A percentile compares a stretch with the other conserved stretches of the same genome.
Evolutionary conservation across 2,797 vertebrate species (phyloP).

Genomic region (Liasis olivaceus): DNA sequence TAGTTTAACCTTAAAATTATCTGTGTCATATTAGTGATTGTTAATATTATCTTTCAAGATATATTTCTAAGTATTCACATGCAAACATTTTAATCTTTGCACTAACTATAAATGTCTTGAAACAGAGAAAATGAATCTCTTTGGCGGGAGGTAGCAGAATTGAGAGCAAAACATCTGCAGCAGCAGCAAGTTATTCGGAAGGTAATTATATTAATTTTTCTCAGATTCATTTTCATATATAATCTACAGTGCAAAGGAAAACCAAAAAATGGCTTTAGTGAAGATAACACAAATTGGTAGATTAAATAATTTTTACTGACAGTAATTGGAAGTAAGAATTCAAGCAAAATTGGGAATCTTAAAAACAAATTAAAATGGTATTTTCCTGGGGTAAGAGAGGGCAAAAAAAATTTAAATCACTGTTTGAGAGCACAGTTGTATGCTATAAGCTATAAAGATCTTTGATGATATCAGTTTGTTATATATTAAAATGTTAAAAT

Average conservation of each 20-base stretch:
- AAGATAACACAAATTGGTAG: neutral
- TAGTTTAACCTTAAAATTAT: neutral
- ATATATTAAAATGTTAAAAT: neutral
- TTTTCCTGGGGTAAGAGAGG: neutral
- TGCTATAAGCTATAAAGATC: neutral
- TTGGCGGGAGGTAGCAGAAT: constrained; percentile 92
- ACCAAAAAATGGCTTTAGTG: neutral
- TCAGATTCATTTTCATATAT: neutral
- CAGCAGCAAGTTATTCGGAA: constrained; percentile 96
- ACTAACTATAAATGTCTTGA: constrained; percentile 44
- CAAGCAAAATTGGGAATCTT: neutral
- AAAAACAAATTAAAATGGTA: neutral
- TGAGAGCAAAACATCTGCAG: constrained; percentile 91
- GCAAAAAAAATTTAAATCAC: neutral
- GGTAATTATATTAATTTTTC: constrained; percentile 69
- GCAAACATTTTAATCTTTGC: neutral
- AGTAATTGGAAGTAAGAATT: neutral
- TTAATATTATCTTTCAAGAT: neutral
- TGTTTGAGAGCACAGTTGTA: neutral
- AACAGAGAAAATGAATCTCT: constrained; percentile 93
- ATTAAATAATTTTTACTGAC: neutral
- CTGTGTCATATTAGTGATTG: neutral
- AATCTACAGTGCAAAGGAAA: neutral
- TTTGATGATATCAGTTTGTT: neutral
- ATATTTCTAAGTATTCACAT: constrained; percentile 20